Evolutionary conservation across 2,888 invertebrate genomes (phyloP), one percentile per base, ranked within the genome.

Genomic region (Scaptomyza flava): DNA sequence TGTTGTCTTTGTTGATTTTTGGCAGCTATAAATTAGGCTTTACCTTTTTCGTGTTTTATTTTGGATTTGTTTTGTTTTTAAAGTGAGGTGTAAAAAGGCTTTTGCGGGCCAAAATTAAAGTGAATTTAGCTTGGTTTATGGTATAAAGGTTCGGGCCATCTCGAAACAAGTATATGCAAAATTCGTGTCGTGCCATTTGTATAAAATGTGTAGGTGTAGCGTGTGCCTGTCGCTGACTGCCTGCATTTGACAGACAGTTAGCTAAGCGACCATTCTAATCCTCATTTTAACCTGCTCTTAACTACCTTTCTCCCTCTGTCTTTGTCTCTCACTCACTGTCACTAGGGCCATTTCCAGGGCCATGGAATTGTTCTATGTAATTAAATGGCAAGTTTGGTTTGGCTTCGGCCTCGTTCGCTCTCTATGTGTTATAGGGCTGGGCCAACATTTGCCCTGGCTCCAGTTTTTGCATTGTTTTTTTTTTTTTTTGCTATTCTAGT

Each of bases 21-120:
- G 64, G 60, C 62, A 62, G 72, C 85, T 77, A 81, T 74, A 82
- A 82, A 87, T 82, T 82, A 84, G 73, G 68, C 74, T 80, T 80
- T 69, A 78, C 77, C 80, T 79, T 79, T 64, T 50, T 41, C 51
- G 38, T 31, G 34, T 14, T 57, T 57, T 42, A 30, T 47, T 68
- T 14, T 12, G 51, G 42, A 53, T 23, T 61, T 61, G 36, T 42
- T 52, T 48, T 56, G 23, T 46, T 52, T 48, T 53, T 14, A 20
- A 27, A 12, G 34, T 48, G 42, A 77, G 77, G 74, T 70, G 78
- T 67, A 56, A 77, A 73, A 78, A 70, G 63, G 69, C 66, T 48
- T 50, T 57, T 31, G 31, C 31, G 12, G 0, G 33, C 33, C 33
- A 9, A 33, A 33, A 33, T 23, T 23, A 23, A 23, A 23, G 17